phyloP scores from a whole-genome alignment of 2,797 vertebrate species.

The Myotis pilosus region DNA sequence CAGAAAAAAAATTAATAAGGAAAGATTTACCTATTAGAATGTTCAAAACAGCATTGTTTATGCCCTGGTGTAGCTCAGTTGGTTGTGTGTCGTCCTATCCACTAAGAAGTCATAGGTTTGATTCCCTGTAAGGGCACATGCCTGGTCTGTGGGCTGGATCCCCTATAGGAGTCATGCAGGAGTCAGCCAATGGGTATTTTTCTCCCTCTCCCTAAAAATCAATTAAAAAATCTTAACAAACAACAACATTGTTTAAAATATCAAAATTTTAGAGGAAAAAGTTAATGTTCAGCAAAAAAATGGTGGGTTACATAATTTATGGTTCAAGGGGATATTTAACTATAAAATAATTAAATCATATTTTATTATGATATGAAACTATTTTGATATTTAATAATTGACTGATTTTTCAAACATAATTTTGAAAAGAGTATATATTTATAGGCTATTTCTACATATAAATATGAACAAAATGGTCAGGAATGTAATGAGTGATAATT shows the following conservation, averaged over 20 bases:
- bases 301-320: not conserved
- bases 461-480: not conserved
- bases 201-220: too few species aligned
- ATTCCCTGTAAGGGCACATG: too few species aligned
- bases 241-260: not conserved
- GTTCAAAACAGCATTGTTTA: not conserved
- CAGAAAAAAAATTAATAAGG: not conserved
- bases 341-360: not conserved
- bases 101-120: too few species aligned
- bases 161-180: too few species aligned
- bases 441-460: not conserved
- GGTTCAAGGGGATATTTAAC: not conserved
- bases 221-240: too few species aligned
- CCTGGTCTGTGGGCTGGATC: too few species aligned
- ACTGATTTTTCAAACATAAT: not conserved
- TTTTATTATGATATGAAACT: not conserved
- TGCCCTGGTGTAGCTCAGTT: too few species aligned
- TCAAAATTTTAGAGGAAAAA: not conserved
- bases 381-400: not conserved
- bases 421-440: not conserved
- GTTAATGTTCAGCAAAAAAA: not conserved
- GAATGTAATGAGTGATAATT: not conserved
- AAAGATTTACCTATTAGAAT: not conserved
- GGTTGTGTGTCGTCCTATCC: too few species aligned
- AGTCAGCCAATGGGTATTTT: too few species aligned